Percentiles rank a stretch among this genome's conserved stretches.
Conservation (phyloP, 2,888 invertebrate genomes). For the Dermolepida albohirtum region DNA sequence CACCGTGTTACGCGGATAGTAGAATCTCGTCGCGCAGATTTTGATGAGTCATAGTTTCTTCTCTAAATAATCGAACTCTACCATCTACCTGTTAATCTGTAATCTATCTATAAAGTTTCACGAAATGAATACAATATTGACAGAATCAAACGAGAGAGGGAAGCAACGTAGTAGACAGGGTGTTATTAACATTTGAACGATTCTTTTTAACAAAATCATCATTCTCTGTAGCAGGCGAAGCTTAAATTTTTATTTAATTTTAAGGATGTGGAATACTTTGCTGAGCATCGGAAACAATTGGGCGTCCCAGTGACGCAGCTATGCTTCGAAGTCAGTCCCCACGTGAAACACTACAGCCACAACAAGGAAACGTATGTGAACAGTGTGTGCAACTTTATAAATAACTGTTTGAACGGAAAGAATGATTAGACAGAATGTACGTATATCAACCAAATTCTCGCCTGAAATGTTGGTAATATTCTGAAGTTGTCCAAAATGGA, state of each 20-base stretch:
- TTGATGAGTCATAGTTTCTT: too few relatives aligned
- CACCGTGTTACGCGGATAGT: too few relatives aligned
- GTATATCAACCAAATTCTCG: too few relatives aligned
- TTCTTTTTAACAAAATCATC: too few relatives aligned
- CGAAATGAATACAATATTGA: too few relatives aligned
- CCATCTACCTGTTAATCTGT: too few relatives aligned
- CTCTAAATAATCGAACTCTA: too few relatives aligned
- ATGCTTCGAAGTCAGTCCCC: conserved; percentile 78
- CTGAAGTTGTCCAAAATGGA: conserved; percentile 3
- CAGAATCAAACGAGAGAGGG: too few relatives aligned
- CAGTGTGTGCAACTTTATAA: conserved; percentile 71
- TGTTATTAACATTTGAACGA: too few relatives aligned
- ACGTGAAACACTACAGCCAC: conserved; percentile 77
- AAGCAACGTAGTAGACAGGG: too few relatives aligned
- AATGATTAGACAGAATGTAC: conserved; percentile 42
- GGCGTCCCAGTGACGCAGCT: conserved; percentile 73
- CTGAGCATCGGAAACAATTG: conserved; percentile 68
- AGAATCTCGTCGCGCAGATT: too few relatives aligned
- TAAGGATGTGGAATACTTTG: conserved; percentile 77
- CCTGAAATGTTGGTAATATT: neutral
- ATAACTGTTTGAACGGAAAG: conserved; percentile 67
- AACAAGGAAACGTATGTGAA: conserved; percentile 73
- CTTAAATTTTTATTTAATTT: conserved; percentile 46
- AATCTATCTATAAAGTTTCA: too few relatives aligned
- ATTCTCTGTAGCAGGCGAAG: neutral